phyloP scores from a whole-genome alignment of 2,888 invertebrate genomes.

The Cephus nigrinus region DNA sequence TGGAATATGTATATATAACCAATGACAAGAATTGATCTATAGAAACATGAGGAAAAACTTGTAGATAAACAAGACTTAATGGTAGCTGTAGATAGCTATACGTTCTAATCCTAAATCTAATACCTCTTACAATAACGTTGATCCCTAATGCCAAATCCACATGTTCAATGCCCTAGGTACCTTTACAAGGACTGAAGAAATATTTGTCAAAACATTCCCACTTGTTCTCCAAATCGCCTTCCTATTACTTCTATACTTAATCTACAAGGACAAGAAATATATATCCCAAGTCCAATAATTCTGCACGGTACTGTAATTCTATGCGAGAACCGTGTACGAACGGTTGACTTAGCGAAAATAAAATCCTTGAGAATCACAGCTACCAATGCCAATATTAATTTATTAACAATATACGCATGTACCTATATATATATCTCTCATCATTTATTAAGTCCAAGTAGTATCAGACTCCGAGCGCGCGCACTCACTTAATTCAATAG shows the following conservation, averaged over 20 bases:
- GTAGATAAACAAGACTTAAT: not conserved
- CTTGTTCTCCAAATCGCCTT: not conserved
- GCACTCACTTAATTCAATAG: not conserved
- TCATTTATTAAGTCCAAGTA: constrained; percentile 1
- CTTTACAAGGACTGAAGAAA: not conserved
- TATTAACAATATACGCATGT: constrained; percentile 29
- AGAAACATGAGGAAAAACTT: not conserved
- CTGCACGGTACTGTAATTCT: not conserved
- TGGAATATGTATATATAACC: no score
- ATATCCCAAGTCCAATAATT: not conserved
- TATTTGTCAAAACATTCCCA: not conserved
- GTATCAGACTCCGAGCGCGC: not conserved
- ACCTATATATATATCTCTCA: constrained; percentile 6
- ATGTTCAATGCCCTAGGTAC: not conserved
- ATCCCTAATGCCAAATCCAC: not conserved
- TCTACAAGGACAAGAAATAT: not conserved
- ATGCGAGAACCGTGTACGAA: not conserved
- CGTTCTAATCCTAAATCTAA: not conserved
- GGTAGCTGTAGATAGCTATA: not conserved
- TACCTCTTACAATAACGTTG: not conserved
- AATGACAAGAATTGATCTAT: no score
- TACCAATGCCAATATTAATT: constrained; percentile 28
- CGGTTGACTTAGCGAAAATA: not conserved
- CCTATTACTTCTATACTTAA: not conserved
- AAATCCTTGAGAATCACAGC: constrained; percentile 23